phyloP scores from a whole-genome alignment of 2,888 invertebrate species.

The Eugnorisma glareosa region DNA sequence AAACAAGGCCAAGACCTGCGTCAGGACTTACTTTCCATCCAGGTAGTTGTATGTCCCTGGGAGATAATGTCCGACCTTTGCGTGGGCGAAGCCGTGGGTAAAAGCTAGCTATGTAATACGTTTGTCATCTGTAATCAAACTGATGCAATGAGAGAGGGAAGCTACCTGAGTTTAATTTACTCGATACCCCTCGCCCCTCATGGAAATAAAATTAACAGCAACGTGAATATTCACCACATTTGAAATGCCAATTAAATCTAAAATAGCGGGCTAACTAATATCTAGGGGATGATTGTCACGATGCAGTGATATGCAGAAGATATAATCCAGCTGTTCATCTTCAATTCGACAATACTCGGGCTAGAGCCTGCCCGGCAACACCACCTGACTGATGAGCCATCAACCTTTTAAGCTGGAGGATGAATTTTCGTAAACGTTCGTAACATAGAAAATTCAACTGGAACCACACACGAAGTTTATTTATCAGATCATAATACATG shows the following conservation, averaged over 20 bases:
- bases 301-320: constrained; percentile 4
- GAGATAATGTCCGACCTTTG: neutral
- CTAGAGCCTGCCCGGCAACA: neutral
- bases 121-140: neutral
- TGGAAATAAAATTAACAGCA: constrained; percentile 35
- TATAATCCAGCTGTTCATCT: neutral
- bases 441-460: no score
- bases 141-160: neutral
- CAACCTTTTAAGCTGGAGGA: neutral
- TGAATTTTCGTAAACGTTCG: neutral
- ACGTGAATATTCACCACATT: constrained; percentile 45
- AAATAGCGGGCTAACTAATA: constrained; percentile 29
- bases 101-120: neutral
- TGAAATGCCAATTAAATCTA: constrained; percentile 56
- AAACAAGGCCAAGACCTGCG: neutral
- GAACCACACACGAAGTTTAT: no score
- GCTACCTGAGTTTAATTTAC: neutral
- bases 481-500: no score
- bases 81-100: neutral
- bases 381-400: neutral
- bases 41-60: neutral
- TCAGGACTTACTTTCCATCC: neutral
- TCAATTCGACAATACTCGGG: neutral
- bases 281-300: constrained; percentile 22
- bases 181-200: constrained; percentile 1